Base-by-base conservation (phyloP, 1,140 invertebrate genomes). In the Trachymyrmex cornetzi region DNA sequence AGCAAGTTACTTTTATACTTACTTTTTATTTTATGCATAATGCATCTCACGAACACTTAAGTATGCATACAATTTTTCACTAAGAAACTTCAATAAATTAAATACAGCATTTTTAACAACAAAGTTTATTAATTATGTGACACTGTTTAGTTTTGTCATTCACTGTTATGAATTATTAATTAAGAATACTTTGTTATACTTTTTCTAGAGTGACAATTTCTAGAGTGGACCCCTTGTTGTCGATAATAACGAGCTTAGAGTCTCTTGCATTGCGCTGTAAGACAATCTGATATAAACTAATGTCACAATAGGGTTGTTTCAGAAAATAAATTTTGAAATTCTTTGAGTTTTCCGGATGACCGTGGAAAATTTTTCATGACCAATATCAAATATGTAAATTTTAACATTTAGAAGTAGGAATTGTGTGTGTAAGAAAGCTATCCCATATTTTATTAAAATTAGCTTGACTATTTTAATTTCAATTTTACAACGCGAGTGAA, bases 221-320 rank as follows among this genome's bases (percentile, higher is more conserved):
- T n/a, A n/a, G n/a, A 96, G 96, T 63, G 96, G 96, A 67, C 96
- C 96, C 30, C 84, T 97, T 55, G 94, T 95, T n/a, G 80, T 87
- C 6, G 91, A 94, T 74, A 92, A 94, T 74, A 92, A 93, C 12
- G 91, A 95, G 79, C 93, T 97, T 80, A 97, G 97, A 57, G 96
- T 97, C 3, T 97, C 97, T 14, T 97, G 14, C 96, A 96, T 1
- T 97, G 97, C 92, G 97, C 96, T n/a, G 88, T 92, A 63, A 96
- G 96, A 7, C 95, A 95, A 85, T 97, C 97, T 14, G 97, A 97
- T 85, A 96, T 97, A 4, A 97, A 96, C 96, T 3, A 95, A 96
- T 89, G 95, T 97, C 94, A 91, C 19, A 92, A 92, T 1, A 12
- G 38, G 38, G 7, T 44, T 44, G 11, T 11, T 9, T 12, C 38